Percentiles rank a stretch among this genome's conserved stretches.
Conservation (phyloP, 2,797 vertebrate genomes). For the Sandelia bainsii region DNA sequence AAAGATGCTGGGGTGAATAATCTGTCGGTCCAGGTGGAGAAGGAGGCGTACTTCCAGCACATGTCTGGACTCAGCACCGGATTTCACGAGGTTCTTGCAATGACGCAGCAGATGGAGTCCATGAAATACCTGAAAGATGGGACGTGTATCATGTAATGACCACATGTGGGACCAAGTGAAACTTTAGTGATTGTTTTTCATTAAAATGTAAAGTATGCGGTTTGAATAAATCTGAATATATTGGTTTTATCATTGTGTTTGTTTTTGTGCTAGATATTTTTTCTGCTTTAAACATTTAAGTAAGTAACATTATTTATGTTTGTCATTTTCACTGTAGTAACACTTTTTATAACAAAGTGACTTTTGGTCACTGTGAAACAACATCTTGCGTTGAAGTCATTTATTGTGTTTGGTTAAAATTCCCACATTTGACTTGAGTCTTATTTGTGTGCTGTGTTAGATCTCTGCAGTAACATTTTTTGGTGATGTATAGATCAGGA, state of each 20-base stretch:
- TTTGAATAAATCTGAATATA: slow-evolving; percentile 76
- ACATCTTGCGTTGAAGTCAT: too few species aligned
- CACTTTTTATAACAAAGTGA: not conserved
- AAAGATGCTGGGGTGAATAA: slow-evolving; percentile 98
- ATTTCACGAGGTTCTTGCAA: slow-evolving; percentile 94
- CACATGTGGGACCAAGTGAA: slow-evolving; percentile 61
- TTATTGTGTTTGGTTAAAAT: too few species aligned
- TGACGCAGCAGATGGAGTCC: slow-evolving; percentile 96
- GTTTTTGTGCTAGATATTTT: not conserved
- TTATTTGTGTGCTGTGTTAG: too few species aligned
- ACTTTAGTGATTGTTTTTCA: slow-evolving; percentile 42
- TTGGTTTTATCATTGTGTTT: slow-evolving; percentile 53
- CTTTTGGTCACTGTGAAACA: too few species aligned
- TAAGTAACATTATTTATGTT: not conserved
- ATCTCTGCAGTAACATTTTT: too few species aligned
- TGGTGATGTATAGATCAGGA: too few species aligned
- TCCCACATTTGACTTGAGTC: too few species aligned
- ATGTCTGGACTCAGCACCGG: slow-evolving; percentile 98
- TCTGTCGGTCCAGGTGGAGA: slow-evolving; percentile 96
- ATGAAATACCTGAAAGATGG: slow-evolving; percentile 95
- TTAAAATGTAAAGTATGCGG: slow-evolving; percentile 70
- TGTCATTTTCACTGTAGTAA: not conserved
- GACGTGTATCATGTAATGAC: slow-evolving; percentile 93
- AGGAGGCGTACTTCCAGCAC: slow-evolving; percentile 98
- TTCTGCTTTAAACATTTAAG: not conserved